A percentile compares a stretch with the other conserved stretches of the same genome.
Conservation (phyloP, 2,113 vertebrate species). For the Macrotis lagotis region DNA sequence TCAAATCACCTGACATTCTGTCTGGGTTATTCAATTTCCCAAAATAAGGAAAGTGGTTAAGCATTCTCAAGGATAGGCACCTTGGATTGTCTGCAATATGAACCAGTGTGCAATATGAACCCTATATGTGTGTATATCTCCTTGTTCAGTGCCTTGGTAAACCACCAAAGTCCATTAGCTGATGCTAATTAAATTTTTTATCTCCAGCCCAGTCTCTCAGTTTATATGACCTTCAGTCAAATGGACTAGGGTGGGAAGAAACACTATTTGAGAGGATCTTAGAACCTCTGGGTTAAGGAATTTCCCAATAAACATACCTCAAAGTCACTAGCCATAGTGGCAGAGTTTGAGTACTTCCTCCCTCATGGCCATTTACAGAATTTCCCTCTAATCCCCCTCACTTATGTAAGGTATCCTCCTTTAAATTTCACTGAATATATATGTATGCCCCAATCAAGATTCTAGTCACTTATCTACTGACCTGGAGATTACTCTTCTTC, state of each 20-base stretch:
- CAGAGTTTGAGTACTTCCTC: neutral
- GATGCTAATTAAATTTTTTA: neutral
- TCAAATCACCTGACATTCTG: neutral
- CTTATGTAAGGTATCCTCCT: neutral
- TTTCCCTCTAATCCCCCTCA: neutral
- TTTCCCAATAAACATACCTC: neutral
- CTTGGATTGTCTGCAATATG: neutral
- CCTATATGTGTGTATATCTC: neutral
- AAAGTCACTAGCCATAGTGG: neutral
- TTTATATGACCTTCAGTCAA: neutral
- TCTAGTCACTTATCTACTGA: neutral
- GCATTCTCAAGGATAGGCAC: neutral
- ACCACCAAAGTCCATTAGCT: neutral
- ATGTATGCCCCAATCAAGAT: neutral
- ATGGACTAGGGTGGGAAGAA: neutral
- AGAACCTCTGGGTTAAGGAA: neutral
- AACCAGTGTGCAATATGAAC: neutral
- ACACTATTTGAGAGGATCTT: neutral
- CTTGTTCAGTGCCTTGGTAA: neutral
- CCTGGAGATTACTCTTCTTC: neutral
- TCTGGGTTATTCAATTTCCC: neutral
- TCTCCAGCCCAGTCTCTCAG: neutral
- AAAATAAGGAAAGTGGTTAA: neutral
- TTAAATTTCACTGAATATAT: neutral
- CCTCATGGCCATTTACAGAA: neutral